A percentile compares a stretch with the other conserved stretches of the same genome.
Conservation (phyloP, 1,140 invertebrate genomes). For the Paraescarpia echinospica region DNA sequence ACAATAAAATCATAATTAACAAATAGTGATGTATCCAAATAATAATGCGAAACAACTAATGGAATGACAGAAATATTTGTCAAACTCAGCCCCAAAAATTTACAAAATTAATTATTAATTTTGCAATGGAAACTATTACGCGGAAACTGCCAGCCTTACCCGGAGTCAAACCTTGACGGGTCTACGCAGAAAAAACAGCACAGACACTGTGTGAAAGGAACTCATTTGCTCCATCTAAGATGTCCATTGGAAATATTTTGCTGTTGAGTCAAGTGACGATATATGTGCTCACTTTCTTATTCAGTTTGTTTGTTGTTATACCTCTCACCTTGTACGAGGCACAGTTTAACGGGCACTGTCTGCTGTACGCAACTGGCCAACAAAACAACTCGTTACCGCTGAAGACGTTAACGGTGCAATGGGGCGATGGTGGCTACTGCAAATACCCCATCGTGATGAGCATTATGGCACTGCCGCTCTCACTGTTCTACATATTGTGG, state of each 20-base stretch:
- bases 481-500: not conserved
- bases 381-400: not conserved
- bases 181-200: not conserved
- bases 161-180: not conserved
- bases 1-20: not conserved
- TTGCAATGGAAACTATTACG: not conserved
- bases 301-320: not conserved
- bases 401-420: not conserved
- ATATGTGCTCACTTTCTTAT: not conserved
- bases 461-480: not conserved
- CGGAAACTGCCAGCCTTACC: not conserved
- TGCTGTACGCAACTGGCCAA: not conserved
- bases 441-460: not conserved
- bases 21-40: not conserved
- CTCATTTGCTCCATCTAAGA: not conserved
- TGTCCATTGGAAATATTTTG: not conserved
- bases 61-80: not conserved
- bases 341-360: not conserved
- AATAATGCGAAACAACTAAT: not conserved
- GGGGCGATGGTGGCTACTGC: slow-evolving; percentile 2
- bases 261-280: not conserved
- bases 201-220: not conserved
- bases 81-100: not conserved
- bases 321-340: not conserved
- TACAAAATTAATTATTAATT: not conserved